These are phyloP conservation scores for Dicyrtoma fusca DNA, from an alignment of 2,888 invertebrate species.

Conservation along the genomic window DNA sequence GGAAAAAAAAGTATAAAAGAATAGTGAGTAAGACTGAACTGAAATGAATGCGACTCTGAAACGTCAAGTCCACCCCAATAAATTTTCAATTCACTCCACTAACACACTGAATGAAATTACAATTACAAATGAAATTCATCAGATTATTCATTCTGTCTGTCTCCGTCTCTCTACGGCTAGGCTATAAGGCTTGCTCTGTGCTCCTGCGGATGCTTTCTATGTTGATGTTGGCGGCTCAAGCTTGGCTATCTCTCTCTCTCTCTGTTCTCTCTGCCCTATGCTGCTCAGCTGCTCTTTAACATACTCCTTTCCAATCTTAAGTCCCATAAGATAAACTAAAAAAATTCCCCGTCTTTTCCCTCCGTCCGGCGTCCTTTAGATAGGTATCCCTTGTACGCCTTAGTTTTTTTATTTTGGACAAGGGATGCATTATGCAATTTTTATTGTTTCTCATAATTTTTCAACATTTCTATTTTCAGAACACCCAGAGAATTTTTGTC, in stretches of 20 bases:
- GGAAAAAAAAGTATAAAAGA: neutral
- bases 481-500: no score
- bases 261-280: neutral
- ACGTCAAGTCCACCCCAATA: slow-evolving; percentile 10
- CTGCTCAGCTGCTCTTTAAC: neutral
- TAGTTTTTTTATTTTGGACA: no score
- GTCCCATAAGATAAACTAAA: no score
- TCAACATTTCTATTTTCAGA: neutral
- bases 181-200: no score
- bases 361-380: neutral
- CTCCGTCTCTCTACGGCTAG: slow-evolving; percentile 1
- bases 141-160: neutral
- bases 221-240: no score
- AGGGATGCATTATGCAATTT: no score
- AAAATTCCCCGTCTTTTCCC: neutral
- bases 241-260: slow-evolving; percentile 2
- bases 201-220: no score
- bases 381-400: neutral
- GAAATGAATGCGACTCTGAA: neutral
- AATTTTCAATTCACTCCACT: slow-evolving; percentile 27
- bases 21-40: neutral
- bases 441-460: neutral
- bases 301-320: neutral
- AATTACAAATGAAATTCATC: slow-evolving; percentile 26
- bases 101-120: slow-evolving; percentile 25